Evolutionary conservation across 2,113 vertebrate genomes (phyloP).

Genomic region (Gopherus evgoodei): DNA sequence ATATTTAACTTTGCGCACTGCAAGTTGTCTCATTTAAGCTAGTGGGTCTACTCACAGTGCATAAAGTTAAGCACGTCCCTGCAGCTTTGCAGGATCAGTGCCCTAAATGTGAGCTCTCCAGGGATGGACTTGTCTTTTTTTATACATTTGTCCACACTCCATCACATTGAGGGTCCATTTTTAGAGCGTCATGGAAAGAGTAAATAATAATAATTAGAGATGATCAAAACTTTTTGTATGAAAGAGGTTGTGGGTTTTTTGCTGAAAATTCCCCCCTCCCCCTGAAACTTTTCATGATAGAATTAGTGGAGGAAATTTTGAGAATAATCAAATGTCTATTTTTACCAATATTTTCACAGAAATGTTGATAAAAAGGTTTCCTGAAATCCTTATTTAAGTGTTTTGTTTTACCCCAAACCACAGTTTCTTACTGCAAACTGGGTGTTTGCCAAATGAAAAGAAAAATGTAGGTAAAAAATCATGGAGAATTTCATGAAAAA

Average conservation of each 20-base stretch:
- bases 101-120: background rate
- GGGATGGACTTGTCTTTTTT: background rate
- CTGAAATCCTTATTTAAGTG: background rate
- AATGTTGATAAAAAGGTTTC: fast-evolving
- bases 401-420: too few species aligned
- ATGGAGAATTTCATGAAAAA: background rate
- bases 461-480: background rate
- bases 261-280: background rate
- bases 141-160: background rate
- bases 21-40: too few species aligned
- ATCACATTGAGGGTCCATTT: too few species aligned
- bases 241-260: background rate
- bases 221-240: background rate
- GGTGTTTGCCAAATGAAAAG: too few species aligned
- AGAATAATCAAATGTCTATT: too few species aligned
- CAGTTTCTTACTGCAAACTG: too few species aligned
- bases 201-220: background rate
- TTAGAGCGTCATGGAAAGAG: background rate
- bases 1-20: background rate
- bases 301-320: background rate
- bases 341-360: background rate
- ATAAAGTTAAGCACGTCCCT: background rate
- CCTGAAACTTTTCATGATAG: background rate
- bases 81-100: background rate
- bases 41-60: too few species aligned